These are phyloP conservation scores for Zoanthus sansibaricus DNA, from an alignment of 92 coral and sea anemone genomes.

Conservation along the genomic window DNA sequence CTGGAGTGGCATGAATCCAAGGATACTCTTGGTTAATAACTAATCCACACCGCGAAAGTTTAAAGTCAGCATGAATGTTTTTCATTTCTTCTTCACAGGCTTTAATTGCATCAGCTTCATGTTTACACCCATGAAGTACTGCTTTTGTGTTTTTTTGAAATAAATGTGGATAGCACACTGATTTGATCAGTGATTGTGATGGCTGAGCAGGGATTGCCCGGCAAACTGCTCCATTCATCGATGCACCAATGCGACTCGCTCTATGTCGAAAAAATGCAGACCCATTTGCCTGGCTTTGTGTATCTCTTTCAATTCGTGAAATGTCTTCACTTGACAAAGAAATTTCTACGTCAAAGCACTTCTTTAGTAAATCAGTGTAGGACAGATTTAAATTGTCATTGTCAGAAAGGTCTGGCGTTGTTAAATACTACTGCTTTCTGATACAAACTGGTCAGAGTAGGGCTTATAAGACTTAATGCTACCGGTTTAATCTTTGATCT, in stretches of 20 bases:
- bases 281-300: constrained; percentile 52
- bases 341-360: constrained; percentile 29
- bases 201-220: constrained; percentile 55
- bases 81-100: constrained; percentile 46
- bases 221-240: constrained; percentile 54
- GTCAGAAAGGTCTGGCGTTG: constrained; percentile 60
- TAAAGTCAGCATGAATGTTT: constrained; percentile 12
- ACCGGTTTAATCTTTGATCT: too few species aligned
- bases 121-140: background rate
- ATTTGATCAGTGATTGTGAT: constrained; percentile 52
- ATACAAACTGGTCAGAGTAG: too few species aligned
- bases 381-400: constrained; percentile 29
- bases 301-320: constrained; percentile 22
- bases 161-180: constrained; percentile 51
- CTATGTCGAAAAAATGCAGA: constrained; percentile 55
- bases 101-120: constrained; percentile 3
- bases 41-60: background rate
- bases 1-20: constrained; percentile 1
- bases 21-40: background rate
- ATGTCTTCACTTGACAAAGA: constrained; percentile 31
- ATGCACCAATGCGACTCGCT: constrained; percentile 49
- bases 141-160: constrained; percentile 31
- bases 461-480: too few species aligned
- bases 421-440: constrained; percentile 4
- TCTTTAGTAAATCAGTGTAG: constrained; percentile 43